phyloP scores from a whole-genome alignment of 1,140 invertebrate genomes.

The Drosophila willistoni region DNA sequence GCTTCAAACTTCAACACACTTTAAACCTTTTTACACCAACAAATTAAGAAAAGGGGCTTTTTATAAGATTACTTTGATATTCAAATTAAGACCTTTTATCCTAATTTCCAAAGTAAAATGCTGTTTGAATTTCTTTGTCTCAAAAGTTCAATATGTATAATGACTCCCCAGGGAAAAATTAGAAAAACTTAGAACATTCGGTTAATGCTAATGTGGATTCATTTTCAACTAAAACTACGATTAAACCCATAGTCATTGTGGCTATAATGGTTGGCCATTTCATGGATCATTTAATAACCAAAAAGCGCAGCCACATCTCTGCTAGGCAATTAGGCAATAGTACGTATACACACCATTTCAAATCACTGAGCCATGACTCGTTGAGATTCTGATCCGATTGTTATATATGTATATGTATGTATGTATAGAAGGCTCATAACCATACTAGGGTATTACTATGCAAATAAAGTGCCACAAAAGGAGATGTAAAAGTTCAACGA shows the following conservation, averaged over 20 bases:
- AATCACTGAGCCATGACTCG: slow-evolving; percentile 47
- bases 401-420: background rate
- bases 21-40: too few relatives aligned
- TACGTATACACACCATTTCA: slow-evolving; percentile 30
- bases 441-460: slow-evolving; percentile 64
- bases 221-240: background rate
- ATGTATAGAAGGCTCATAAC: background rate
- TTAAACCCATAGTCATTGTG: slow-evolving; percentile 19
- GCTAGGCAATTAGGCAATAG: slow-evolving; percentile 40
- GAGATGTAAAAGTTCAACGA: background rate
- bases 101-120: too few relatives aligned
- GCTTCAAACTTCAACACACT: too few relatives aligned
- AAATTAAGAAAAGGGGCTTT: too few relatives aligned
- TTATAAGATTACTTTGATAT: too few relatives aligned
- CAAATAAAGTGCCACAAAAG: slow-evolving; percentile 51
- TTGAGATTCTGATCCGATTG: slow-evolving; percentile 36
- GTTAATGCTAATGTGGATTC: background rate
- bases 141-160: background rate
- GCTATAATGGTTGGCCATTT: slow-evolving; percentile 28
- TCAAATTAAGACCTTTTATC: too few relatives aligned
- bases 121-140: background rate
- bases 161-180: background rate
- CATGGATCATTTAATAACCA: slow-evolving; percentile 57
- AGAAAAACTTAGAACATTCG: background rate
- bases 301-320: slow-evolving; percentile 33